phyloP scores from a whole-genome alignment of 30 jellyfish, hydroid and myxozoan genomes.

The Pelagia noctiluca region DNA sequence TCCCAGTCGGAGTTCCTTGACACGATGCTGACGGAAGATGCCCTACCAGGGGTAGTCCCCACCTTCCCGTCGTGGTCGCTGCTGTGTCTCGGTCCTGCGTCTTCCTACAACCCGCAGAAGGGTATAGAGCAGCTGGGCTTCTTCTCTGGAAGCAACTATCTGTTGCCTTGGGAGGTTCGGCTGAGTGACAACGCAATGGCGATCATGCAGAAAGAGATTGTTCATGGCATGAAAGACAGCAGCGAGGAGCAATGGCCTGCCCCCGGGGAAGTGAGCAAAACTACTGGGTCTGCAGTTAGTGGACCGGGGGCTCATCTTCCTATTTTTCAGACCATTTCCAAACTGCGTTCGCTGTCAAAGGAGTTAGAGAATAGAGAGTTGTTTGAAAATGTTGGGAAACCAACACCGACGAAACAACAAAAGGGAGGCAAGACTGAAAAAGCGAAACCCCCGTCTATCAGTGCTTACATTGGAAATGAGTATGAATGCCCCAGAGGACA shows the following conservation, averaged over 20 bases:
- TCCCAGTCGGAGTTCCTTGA: conserved; percentile 50
- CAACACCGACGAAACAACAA: conserved; percentile 65
- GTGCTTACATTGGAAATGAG: conserved; percentile 90
- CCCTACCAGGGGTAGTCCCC: conserved; percentile 74
- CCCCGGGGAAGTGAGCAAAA: conserved; percentile 90
- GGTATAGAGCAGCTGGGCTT: conserved; percentile 95
- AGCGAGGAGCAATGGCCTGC: conserved; percentile 99
- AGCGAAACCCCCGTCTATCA: conserved; percentile 24
- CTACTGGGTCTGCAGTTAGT: conserved; percentile 34
- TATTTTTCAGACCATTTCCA: conserved; percentile 69
- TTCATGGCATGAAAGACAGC: conserved; percentile 44
- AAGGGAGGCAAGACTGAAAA: conserved; percentile 61
- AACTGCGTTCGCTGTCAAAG: conserved; percentile 61
- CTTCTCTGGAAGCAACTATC: conserved; percentile 92
- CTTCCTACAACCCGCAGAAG: conserved; percentile 72
- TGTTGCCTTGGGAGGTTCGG: conserved; percentile 94
- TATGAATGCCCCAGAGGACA: conserved; percentile 99
- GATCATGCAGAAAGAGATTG: conserved; percentile 40
- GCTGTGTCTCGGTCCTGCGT: conserved; percentile 91
- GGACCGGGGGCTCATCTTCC: conserved; percentile 80
- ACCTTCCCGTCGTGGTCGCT: conserved; percentile 92
- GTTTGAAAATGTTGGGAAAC: conserved; percentile 29
- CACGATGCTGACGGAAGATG: conserved; percentile 72
- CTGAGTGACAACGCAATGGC: conserved; percentile 59
- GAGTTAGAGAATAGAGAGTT: conserved; percentile 55